Evolutionary conservation across 2,797 vertebrate genomes (phyloP).

Genomic region (Siniperca scherzeri): DNA sequence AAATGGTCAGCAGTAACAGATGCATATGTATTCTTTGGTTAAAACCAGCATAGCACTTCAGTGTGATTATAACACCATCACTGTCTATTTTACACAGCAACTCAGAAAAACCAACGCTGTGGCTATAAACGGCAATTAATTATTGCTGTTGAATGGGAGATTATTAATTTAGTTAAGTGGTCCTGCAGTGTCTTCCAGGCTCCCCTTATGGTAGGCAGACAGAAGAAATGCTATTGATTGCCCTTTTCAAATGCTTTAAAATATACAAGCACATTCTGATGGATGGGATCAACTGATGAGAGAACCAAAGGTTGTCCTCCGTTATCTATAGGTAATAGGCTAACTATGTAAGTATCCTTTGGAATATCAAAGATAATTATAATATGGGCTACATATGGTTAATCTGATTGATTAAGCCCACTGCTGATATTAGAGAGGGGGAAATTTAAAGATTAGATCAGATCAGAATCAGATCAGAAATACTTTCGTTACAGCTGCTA

Average conservation of each 20-base stretch:
- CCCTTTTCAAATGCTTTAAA: conserved; percentile 55
- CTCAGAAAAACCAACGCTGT: conserved; percentile 20
- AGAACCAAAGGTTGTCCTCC: conserved; percentile 23
- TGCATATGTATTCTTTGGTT: neutral
- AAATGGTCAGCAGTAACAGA: neutral
- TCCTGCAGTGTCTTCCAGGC: conserved; percentile 42
- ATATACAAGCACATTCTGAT: conserved; percentile 42
- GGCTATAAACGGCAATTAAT: conserved; percentile 56
- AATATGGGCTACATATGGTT: neutral
- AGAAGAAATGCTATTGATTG: conserved; percentile 61
- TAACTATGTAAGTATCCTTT: neutral
- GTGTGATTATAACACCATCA: conserved; percentile 12
- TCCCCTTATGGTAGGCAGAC: conserved; percentile 44
- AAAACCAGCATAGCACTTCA: conserved; percentile 1
- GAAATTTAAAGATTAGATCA: neutral
- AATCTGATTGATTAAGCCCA: neutral
- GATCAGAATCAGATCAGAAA: neutral
- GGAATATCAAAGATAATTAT: neutral
- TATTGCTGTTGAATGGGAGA: conserved; percentile 52
- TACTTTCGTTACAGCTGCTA: too few relatives aligned
- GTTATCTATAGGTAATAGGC: neutral
- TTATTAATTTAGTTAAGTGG: conserved; percentile 75
- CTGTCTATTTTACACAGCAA: conserved; percentile 11
- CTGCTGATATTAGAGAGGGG: neutral
- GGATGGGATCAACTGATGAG: conserved; percentile 31